phyloP scores from a whole-genome alignment of 2,797 vertebrate species.

The Vultur gryphus region DNA sequence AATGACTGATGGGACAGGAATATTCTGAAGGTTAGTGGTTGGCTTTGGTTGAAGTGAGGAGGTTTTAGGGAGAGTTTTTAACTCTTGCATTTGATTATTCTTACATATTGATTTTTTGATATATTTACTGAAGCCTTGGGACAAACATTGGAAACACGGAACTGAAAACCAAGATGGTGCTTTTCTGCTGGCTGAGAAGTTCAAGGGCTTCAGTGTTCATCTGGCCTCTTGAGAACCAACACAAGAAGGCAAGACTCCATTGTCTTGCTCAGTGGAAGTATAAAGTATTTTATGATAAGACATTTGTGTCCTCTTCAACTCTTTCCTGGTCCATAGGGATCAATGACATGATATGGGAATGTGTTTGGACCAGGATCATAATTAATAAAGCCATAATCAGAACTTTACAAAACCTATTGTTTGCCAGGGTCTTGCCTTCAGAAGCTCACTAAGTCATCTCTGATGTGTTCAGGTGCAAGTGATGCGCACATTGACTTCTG shows the following conservation, averaged over 20 bases:
- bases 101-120: background rate
- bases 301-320: background rate
- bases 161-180: background rate
- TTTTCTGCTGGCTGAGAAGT: background rate
- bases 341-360: background rate
- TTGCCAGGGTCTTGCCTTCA: background rate
- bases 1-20: background rate
- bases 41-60: background rate
- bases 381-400: background rate
- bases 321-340: background rate
- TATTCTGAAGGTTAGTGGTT: background rate
- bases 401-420: background rate
- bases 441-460: background rate
- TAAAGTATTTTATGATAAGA: background rate
- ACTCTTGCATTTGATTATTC: background rate
- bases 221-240: background rate
- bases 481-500: background rate
- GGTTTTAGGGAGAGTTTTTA: background rate
- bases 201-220: background rate
- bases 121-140: background rate
- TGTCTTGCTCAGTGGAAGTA: background rate
- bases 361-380: background rate
- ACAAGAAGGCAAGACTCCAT: background rate
- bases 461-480: background rate
- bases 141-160: background rate